Evolutionary conservation across 2,797 vertebrate species (phyloP), one percentile per base, ranked within the genome.

Genomic region (Delichon dasypus): DNA sequence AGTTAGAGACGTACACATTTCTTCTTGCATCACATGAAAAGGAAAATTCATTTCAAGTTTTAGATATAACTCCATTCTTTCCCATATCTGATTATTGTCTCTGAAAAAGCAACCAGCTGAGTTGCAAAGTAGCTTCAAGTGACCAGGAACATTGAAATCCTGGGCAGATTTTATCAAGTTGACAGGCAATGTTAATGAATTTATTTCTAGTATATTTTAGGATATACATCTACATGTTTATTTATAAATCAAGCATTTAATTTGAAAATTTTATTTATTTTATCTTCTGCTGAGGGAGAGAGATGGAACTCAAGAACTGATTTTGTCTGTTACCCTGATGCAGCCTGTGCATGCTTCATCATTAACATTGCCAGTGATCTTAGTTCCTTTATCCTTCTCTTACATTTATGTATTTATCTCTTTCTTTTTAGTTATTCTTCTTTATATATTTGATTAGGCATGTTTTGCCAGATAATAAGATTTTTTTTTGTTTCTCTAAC

Each of bases 1-100:
- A 96, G 55, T 66, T 81, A 91, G 53, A 77, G 45, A 55, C 65
- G 70, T 77, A 84, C 50, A 83, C 34, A 58, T 93, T 95, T 76
- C 42, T 93, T 53, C 27, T 93, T 97, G 57, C 67, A 92, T 74
- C 48, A 78, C 57, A 83, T 68, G 85, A 96, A 97, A 96, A 94
- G 82, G 53, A 96, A 96, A 95, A 94, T 93, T 88, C 23, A 71
- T 54, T 95, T 94, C 68, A 78, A 76, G 30, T 90, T 79, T 78
- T 74, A 95, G 29, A 25, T 73, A 68, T 91, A 89, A 94, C 96
- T 84, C 62, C 44, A 53, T 96, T 87, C 55, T 88, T 91, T 38
- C 25, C 60, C 11, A 47, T 71, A 20, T n/a, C 18, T 22, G 60
- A 79, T 68, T 80, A 48, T 66, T 93, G 93, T 94, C 93, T 90